Evolutionary conservation across 2,888 invertebrate genomes (phyloP).

Genomic region (Physocephala rufipes): DNA sequence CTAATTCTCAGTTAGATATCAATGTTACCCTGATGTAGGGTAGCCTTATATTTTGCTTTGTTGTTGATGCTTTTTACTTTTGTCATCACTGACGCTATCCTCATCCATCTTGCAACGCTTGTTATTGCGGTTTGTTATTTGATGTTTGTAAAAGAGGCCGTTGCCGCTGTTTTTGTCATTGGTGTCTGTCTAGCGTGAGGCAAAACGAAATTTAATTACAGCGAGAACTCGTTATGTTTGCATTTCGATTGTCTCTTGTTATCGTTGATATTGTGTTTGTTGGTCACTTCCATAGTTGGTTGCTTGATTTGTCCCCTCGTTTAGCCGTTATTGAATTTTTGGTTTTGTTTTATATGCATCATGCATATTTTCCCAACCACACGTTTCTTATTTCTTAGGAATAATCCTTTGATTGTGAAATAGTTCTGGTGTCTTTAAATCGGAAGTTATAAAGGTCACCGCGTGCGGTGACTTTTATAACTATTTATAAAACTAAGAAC

Average conservation of each 20-base stretch:
- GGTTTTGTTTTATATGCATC: no score
- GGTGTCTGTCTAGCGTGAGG: constrained; percentile 12
- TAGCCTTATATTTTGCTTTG: neutral
- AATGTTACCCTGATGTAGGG: neutral
- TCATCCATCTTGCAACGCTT: neutral
- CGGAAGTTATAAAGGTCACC: no score
- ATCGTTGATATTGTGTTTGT: neutral
- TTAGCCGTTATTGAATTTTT: no score
- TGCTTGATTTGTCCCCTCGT: no score
- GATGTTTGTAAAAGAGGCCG: neutral
- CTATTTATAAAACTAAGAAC: no score
- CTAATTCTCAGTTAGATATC: neutral
- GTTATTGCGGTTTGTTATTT: neutral
- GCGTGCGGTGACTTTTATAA: no score
- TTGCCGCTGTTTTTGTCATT: neutral
- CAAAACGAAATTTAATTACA: constrained; percentile 38
- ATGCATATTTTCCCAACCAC: no score
- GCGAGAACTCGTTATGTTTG: constrained; percentile 36
- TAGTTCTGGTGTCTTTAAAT: no score
- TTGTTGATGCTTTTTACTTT: neutral
- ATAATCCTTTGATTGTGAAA: no score
- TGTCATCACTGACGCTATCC: neutral
- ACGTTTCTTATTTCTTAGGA: no score
- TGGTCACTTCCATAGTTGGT: no score
- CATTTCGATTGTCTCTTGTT: constrained; percentile 24